Evolutionary conservation across 1,140 invertebrate genomes (phyloP).

Genomic region (Adoxophyes honmai): DNA sequence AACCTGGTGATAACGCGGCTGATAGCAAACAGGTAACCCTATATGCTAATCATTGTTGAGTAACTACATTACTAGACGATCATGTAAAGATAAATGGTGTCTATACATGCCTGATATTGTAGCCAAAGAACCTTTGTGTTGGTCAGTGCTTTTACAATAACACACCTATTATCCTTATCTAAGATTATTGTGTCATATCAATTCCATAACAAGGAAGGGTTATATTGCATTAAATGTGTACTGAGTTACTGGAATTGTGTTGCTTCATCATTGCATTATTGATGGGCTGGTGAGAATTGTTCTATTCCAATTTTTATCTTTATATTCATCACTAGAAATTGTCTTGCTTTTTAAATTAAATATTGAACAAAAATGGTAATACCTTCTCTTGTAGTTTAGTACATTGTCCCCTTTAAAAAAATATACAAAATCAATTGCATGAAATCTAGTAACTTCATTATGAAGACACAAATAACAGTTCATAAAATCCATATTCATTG

Average conservation of each 20-base stretch:
- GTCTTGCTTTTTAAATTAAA: too few species aligned
- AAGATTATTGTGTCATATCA: constrained; percentile 16
- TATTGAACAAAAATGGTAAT: too few species aligned
- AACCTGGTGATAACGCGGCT: constrained; percentile 64
- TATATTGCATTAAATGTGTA: too few species aligned
- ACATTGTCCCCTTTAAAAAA: too few species aligned
- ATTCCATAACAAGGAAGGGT: neutral
- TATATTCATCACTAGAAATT: too few species aligned
- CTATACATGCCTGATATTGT: neutral
- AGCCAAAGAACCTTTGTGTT: neutral
- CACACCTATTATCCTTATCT: constrained; percentile 19
- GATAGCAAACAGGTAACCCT: constrained; percentile 71
- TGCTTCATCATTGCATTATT: too few species aligned
- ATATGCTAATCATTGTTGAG: constrained; percentile 25
- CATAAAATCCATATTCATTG: constrained; percentile 21
- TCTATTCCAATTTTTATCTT: too few species aligned
- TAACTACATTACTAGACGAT: neutral
- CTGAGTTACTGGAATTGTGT: too few species aligned
- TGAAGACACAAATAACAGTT: neutral
- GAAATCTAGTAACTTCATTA: too few species aligned
- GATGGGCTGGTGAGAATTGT: too few species aligned
- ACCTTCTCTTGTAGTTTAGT: too few species aligned
- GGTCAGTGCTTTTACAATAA: constrained; percentile 6
- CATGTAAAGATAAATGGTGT: neutral
- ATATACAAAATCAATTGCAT: too few species aligned